Conservation (phyloP, 2,888 invertebrate genomes). For the Leptinotarsa juncta region DNA sequence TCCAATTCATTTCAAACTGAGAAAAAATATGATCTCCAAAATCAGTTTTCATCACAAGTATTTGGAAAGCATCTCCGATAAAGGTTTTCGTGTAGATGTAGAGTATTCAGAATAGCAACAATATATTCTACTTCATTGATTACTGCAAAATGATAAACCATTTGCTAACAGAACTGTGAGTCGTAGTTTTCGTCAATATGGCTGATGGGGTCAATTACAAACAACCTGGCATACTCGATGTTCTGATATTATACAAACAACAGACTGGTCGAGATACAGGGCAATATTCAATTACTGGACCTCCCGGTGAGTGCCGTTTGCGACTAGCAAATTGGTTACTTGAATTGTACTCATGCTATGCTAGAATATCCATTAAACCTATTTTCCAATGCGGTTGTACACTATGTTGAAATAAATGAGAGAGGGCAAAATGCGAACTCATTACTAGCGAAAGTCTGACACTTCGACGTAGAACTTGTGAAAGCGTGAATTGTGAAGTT, state of each 20-base stretch:
- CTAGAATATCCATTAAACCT: neutral
- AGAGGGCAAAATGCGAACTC: neutral
- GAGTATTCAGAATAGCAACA: no score
- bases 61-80: no score
- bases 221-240: neutral
- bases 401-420: constrained; percentile 5
- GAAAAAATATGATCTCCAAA: no score
- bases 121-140: no score
- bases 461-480: neutral
- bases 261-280: neutral
- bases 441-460: constrained; percentile 3
- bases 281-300: constrained; percentile 13
- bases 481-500: constrained; percentile 1
- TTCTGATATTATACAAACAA: constrained; percentile 10
- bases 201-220: neutral
- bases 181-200: no score
- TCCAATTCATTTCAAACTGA: no score
- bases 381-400: constrained; percentile 2
- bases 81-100: no score
- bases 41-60: no score
- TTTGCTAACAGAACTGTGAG: no score
- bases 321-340: constrained; percentile 11
- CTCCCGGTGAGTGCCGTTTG: constrained; percentile 6
- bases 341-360: neutral
- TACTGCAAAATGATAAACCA: no score